These are phyloP conservation scores for Apamea crenata DNA, from an alignment of 2,888 invertebrate genomes.

Conservation along the genomic window DNA sequence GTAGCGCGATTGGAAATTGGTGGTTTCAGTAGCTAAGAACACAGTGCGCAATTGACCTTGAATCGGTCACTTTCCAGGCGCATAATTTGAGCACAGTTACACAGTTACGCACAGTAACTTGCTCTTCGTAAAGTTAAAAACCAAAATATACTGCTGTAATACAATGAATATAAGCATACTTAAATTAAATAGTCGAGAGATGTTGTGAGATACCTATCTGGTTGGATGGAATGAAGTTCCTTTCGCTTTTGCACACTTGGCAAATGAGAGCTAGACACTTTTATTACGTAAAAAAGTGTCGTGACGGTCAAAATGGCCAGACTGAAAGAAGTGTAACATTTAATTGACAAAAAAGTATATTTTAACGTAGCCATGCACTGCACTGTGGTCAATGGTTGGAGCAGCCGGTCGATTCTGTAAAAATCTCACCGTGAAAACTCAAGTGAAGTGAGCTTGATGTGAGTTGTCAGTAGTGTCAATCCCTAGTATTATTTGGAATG, in stretches of 20 bases:
- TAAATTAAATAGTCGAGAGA: not conserved
- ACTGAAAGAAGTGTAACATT: not conserved
- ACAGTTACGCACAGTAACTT: not conserved
- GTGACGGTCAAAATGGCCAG: not conserved
- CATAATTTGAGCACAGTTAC: not conserved
- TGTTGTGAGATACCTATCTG: not conserved
- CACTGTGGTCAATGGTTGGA: not conserved
- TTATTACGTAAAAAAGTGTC: not conserved
- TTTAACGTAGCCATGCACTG: not conserved
- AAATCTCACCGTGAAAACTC: too few relatives aligned
- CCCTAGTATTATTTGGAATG: too few relatives aligned
- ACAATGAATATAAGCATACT: not conserved
- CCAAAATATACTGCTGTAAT: not conserved
- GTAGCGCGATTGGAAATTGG: not conserved
- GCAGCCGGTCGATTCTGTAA: too few relatives aligned
- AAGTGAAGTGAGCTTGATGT: too few relatives aligned
- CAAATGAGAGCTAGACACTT: not conserved
- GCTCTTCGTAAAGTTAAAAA: not conserved
- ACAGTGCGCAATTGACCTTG: not conserved
- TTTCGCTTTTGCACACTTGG: not conserved
- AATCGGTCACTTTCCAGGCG: slow-evolving; percentile 11
- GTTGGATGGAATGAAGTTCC: not conserved
- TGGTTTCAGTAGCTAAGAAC: not conserved
- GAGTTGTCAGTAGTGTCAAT: too few relatives aligned
- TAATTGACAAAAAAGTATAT: not conserved